Evolutionary conservation across 35 echinoderm and acorn worm genomes (phyloP).

Genomic region (Eucidaris tribuloides): DNA sequence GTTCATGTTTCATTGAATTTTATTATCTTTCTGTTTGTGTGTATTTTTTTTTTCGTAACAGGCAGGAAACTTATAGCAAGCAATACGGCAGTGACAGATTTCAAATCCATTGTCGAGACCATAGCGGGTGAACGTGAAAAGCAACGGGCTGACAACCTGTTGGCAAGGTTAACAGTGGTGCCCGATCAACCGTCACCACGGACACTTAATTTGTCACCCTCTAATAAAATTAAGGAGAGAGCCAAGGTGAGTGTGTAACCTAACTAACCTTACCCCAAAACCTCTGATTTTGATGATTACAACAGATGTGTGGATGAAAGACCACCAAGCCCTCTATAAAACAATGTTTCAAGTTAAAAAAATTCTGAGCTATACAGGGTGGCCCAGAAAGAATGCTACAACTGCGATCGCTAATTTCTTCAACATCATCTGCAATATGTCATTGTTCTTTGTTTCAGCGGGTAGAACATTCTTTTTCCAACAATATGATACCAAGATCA

Average conservation of each 20-base stretch:
- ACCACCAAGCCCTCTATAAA: too few relatives aligned
- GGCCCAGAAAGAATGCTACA: too few relatives aligned
- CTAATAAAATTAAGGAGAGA: constrained; percentile 64
- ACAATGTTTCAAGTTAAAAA: too few relatives aligned
- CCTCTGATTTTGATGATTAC: not conserved
- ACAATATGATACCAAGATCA: too few relatives aligned
- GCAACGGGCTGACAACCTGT: constrained; percentile 44
- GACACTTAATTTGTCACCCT: constrained; percentile 33
- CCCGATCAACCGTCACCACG: constrained; percentile 53
- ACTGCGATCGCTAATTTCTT: too few relatives aligned
- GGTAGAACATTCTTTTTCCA: too few relatives aligned
- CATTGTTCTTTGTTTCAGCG: too few relatives aligned
- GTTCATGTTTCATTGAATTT: too few relatives aligned
- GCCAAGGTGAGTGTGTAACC: constrained; percentile 52
- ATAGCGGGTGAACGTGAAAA: constrained; percentile 70
- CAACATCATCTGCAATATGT: too few relatives aligned
- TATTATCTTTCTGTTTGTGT: too few relatives aligned
- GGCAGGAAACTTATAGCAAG: constrained; percentile 73
- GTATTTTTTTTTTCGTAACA: not conserved
- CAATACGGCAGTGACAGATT: constrained; percentile 62
- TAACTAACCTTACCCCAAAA: not conserved
- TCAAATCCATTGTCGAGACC: constrained; percentile 59
- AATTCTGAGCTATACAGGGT: too few relatives aligned
- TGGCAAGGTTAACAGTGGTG: constrained; percentile 41
- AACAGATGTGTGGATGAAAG: not conserved